These are phyloP conservation scores for Nyctalus aviator DNA, from an alignment of 2,797 vertebrate species.

Conservation along the genomic window DNA sequence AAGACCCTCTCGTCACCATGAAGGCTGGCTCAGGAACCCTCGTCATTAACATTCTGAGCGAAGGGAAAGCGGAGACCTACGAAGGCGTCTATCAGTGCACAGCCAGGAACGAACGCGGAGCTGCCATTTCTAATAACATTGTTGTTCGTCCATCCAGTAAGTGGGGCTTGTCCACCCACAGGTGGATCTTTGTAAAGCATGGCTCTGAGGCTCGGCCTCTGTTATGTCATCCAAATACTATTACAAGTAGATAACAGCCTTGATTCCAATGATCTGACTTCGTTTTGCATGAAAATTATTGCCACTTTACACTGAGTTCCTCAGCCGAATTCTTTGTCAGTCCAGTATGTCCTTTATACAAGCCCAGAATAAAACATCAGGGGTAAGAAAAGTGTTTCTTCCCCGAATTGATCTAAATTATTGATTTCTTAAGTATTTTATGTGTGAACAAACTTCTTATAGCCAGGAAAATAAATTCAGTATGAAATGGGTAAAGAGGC, in stretches of 20 bases:
- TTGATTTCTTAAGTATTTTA: slow-evolving; percentile 8
- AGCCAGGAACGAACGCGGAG: slow-evolving; percentile 95
- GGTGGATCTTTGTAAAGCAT: slow-evolving; percentile 40
- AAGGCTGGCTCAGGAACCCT: slow-evolving; percentile 94
- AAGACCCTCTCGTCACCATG: slow-evolving; percentile 93
- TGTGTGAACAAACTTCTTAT: not conserved
- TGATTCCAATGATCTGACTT: slow-evolving; percentile 57
- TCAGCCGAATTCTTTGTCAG: slow-evolving; percentile 51
- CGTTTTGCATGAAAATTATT: slow-evolving; percentile 54
- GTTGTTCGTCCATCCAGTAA: slow-evolving; percentile 95
- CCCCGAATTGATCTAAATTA: not conserved
- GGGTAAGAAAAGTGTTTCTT: slow-evolving; percentile 30
- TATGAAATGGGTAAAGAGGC: not conserved
- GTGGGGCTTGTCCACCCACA: slow-evolving; percentile 77
- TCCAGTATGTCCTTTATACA: not conserved
- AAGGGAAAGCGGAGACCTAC: slow-evolving; percentile 93
- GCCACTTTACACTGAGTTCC: slow-evolving; percentile 11
- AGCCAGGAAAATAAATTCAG: not conserved
- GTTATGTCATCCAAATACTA: slow-evolving; percentile 84
- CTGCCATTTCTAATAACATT: slow-evolving; percentile 96
- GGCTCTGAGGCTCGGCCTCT: slow-evolving; percentile 82
- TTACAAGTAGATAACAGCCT: slow-evolving; percentile 84
- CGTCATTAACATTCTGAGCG: slow-evolving; percentile 94
- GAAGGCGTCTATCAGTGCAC: slow-evolving; percentile 97
- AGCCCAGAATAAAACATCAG: slow-evolving; percentile 36